Conservation (phyloP, 2,888 invertebrate species). For the Lypha dubia region DNA sequence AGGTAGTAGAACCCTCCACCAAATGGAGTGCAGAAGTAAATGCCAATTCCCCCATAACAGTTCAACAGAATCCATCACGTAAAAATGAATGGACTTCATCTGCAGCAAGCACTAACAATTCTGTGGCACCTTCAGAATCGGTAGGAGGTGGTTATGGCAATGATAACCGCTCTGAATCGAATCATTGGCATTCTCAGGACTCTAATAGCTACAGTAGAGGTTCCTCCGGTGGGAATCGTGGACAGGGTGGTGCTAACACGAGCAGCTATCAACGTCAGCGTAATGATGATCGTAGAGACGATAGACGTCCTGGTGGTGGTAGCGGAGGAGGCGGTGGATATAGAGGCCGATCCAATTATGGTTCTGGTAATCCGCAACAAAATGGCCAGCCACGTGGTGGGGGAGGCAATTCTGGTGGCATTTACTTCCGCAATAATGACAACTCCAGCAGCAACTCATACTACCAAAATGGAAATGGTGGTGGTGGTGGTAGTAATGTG, state of each 20-base stretch:
- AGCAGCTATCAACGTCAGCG: conserved; percentile 74
- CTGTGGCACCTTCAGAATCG: conserved; percentile 46
- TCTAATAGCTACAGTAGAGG: conserved; percentile 70
- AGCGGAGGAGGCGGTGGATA: conserved; percentile 78
- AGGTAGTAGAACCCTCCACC: conserved; percentile 57
- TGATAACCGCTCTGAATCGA: conserved; percentile 70
- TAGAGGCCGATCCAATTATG: conserved; percentile 74
- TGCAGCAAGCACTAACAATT: conserved; percentile 59
- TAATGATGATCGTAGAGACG: conserved; percentile 77
- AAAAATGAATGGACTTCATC: conserved; percentile 73
- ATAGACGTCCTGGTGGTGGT: conserved; percentile 77
- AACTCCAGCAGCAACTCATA: conserved; percentile 73
- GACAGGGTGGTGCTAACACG: conserved; percentile 64
- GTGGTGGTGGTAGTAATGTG: conserved; percentile 74
- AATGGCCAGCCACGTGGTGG: conserved; percentile 77
- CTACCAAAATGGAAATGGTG: conserved; percentile 75
- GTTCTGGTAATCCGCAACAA: conserved; percentile 75
- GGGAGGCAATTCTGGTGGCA: conserved; percentile 76
- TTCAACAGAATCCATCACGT: conserved; percentile 74
- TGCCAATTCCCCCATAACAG: conserved; percentile 62
- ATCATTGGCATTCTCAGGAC: conserved; percentile 75
- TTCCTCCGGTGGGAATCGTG: conserved; percentile 68
- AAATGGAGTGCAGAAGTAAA: conserved; percentile 77
- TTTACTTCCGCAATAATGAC: conserved; percentile 82
- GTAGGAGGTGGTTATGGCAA: conserved; percentile 74